Evolutionary conservation across 2,113 vertebrate genomes (phyloP), one percentile per base, ranked within the genome.

Genomic region (Erythrocercus mccallii): DNA sequence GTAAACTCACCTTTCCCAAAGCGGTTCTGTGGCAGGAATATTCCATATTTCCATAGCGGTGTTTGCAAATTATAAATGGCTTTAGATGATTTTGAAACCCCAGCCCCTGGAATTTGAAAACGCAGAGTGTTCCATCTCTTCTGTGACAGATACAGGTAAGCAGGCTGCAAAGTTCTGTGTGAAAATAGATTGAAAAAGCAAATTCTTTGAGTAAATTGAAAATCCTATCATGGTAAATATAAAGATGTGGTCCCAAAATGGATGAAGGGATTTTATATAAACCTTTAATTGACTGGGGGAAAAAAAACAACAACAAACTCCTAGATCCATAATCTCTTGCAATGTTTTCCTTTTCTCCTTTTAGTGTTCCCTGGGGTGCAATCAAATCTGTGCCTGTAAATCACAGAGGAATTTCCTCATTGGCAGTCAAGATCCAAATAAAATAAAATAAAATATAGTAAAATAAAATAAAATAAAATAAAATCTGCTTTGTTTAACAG

Each of bases 401-500:
- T 60, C 48, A 31, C 42, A 45, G 54, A 93, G 81, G 74, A 88
- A 87, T 96, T 97, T 95, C 82, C 48, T 88, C 4, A 47, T 86
- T 92, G 83, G 92, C 91, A 94, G 78, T 44, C 62, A 53, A 97
- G 95, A 93, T 95, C 94, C 93, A 48, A 94, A 83, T 76, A 96
- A 95, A 31, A 54, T 20, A 37, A 70, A 93, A 81, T 73, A 95
- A 95, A 94, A 82, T 81, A 96, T 94, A 93, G 79, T 78, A 96
- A 95, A 25, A 25, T 50, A n/a, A 70, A 93, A 81, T 78, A 95
- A 95, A 93, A 81, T 78, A 96, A 95, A 96, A 93, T 17, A 18
- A 76, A 50, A 62, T 57, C 48, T 92, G 74, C 38, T 54, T 81
- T 88, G 73, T 48, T 96, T 91, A 95, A 78, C 78, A 79, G 65